Percentiles rank a stretch among this genome's conserved stretches.
phyloP scores from a whole-genome alignment of 1,140 invertebrate genomes.

The Drosophila tani region DNA sequence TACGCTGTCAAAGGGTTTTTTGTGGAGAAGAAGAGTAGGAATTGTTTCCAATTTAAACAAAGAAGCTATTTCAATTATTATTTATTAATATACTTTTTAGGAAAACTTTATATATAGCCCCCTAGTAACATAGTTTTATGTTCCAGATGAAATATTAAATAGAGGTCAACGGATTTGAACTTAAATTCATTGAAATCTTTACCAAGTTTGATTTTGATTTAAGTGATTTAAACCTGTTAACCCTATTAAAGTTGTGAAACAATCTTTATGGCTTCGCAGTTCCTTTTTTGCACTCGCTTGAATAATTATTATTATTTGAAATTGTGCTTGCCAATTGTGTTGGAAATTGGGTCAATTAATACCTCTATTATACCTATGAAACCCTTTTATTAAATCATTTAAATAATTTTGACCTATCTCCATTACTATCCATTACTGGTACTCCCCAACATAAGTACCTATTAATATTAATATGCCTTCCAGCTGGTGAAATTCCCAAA shows the following conservation, averaged over 20 bases:
- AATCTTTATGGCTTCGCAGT: not conserved
- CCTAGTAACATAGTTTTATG: constrained; percentile 3
- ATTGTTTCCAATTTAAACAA: not conserved
- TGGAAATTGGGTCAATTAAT: not conserved
- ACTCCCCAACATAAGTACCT: not conserved
- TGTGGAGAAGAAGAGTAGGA: not conserved
- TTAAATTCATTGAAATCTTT: constrained; percentile 13
- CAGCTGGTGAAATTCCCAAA: constrained; percentile 31
- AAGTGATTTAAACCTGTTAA: constrained; percentile 25
- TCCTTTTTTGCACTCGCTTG: not conserved
- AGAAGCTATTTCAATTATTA: not conserved
- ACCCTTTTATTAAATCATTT: not conserved
- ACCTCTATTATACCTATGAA: not conserved
- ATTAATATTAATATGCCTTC: constrained; percentile 3
- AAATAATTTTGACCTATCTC: not conserved
- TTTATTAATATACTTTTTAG: too few species aligned
- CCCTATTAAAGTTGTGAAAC: constrained; percentile 15
- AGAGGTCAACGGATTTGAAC: constrained; percentile 20
- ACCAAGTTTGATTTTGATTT: constrained; percentile 27
- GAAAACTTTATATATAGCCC: not conserved
- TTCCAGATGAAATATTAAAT: not conserved
- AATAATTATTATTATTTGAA: not conserved
- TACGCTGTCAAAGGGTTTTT: not conserved
- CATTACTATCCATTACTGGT: not conserved
- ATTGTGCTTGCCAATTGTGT: not conserved